These are phyloP conservation scores for Schizotus pectinicornis DNA, from an alignment of 2,888 invertebrate species.

Conservation along the genomic window DNA sequence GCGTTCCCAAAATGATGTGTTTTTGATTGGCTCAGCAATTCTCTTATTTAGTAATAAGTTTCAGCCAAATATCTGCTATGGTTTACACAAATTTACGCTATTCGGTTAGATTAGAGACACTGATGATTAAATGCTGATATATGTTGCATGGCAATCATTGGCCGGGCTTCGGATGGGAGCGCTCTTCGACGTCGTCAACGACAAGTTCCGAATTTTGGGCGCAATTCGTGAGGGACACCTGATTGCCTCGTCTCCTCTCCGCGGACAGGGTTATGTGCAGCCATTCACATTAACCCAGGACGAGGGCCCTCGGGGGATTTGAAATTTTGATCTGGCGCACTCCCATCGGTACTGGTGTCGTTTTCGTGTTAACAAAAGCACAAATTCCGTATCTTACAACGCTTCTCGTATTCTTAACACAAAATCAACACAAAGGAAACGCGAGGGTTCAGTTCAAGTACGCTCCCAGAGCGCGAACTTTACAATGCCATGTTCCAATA, in stretches of 20 bases:
- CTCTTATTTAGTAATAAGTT: slow-evolving; percentile 49
- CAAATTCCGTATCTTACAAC: slow-evolving; percentile 24
- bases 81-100: slow-evolving; percentile 35
- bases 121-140: slow-evolving; percentile 38
- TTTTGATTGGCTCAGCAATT: slow-evolving; percentile 64
- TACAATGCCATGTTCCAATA: slow-evolving; percentile 34
- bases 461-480: slow-evolving; percentile 36
- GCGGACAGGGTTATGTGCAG: slow-evolving; percentile 65
- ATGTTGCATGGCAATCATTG: slow-evolving; percentile 53
- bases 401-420: slow-evolving; percentile 5
- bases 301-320: slow-evolving; percentile 55
- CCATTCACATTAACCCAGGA: slow-evolving; percentile 67
- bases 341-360: slow-evolving; percentile 43
- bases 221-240: slow-evolving; percentile 46
- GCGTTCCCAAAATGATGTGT: slow-evolving; percentile 50
- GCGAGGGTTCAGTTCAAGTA: slow-evolving; percentile 25
- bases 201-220: slow-evolving; percentile 30
- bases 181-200: slow-evolving; percentile 28
- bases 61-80: slow-evolving; percentile 38
- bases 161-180: slow-evolving; percentile 51
- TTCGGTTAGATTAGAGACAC: slow-evolving; percentile 31
- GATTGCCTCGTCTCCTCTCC: slow-evolving; percentile 57
- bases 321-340: slow-evolving; percentile 43
- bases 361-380: slow-evolving; percentile 30
- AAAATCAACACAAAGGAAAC: slow-evolving; percentile 22